Conservation (phyloP, 1,140 invertebrate genomes). For the Calliopsis andreniformis region DNA sequence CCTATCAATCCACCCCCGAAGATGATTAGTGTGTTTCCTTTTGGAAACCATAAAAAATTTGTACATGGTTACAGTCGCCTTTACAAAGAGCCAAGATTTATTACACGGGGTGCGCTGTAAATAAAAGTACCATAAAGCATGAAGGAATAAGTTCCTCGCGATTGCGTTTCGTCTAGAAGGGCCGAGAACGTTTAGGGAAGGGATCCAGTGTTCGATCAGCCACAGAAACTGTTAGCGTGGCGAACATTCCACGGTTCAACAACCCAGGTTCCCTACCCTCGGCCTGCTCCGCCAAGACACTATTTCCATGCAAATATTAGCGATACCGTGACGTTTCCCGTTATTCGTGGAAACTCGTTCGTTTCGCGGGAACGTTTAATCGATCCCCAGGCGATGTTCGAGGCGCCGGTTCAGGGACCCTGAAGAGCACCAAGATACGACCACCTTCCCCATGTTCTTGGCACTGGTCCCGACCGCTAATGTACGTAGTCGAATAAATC, state of each 20-base stretch:
- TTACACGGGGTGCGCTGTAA: no score
- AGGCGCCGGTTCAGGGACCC: neutral
- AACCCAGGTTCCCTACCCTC: neutral
- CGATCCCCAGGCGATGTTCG: neutral
- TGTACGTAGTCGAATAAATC: constrained; percentile 29
- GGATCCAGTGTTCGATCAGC: no score
- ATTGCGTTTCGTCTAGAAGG: no score
- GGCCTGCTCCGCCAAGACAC: neutral
- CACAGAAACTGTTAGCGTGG: no score
- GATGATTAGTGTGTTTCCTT: neutral
- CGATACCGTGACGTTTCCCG: neutral
- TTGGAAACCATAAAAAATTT: no score
- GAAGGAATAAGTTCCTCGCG: no score
- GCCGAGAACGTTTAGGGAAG: no score
- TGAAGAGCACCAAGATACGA: neutral
- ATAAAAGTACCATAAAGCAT: no score
- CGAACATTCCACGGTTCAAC: no score
- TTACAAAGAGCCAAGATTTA: no score
- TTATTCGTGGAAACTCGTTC: neutral
- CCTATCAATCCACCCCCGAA: neutral
- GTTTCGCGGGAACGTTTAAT: neutral
- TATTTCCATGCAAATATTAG: constrained; percentile 1
- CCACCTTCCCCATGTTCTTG: neutral
- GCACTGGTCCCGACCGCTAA: neutral
- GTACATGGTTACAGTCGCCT: no score